Conservation (phyloP, 2,797 vertebrate genomes). For the Limnodromus scolopaceus region DNA sequence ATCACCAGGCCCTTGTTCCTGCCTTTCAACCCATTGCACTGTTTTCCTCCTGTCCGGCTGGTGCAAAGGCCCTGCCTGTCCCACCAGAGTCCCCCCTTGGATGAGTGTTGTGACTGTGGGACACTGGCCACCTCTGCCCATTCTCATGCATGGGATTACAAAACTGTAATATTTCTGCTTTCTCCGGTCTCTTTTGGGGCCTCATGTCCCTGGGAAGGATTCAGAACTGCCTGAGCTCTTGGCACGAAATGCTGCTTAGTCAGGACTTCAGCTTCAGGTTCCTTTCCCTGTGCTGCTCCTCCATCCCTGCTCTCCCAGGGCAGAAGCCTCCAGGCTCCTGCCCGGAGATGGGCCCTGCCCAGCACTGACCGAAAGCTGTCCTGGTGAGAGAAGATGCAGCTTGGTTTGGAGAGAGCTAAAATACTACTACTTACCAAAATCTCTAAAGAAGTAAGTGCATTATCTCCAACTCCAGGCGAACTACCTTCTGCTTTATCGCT, state of each 20-base stretch:
- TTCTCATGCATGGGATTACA: background rate
- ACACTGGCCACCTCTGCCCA: background rate
- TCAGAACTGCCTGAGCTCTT: background rate
- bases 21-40: background rate
- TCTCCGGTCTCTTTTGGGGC: background rate
- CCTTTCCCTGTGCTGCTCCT: background rate
- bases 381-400: background rate
- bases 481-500: background rate
- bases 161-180: background rate
- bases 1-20: background rate
- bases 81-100: background rate
- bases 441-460: background rate
- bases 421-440: background rate
- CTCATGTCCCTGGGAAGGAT: background rate
- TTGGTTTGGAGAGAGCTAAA: background rate
- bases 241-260: background rate
- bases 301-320: background rate
- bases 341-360: fast-evolving
- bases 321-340: background rate
- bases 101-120: background rate
- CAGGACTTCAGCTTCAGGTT: background rate
- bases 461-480: background rate
- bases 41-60: background rate
- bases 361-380: background rate
- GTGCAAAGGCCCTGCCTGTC: background rate